phyloP scores from a whole-genome alignment of 2,113 vertebrate genomes.

The Archilochus colubris region DNA sequence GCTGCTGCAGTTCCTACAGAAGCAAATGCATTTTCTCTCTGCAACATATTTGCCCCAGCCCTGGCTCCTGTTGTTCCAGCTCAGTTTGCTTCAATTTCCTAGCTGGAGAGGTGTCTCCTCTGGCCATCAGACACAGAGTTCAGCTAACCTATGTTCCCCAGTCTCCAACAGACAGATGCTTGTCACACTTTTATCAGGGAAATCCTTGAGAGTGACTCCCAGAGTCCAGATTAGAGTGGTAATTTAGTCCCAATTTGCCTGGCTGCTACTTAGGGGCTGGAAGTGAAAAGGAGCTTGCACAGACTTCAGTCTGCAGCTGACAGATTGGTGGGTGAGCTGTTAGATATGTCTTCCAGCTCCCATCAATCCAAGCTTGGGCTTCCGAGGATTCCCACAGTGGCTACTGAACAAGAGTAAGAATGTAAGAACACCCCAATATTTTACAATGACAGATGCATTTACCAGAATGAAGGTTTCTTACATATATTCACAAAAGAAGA shows the following conservation, averaged over 20 bases:
- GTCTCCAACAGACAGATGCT: neutral
- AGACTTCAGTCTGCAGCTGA: neutral
- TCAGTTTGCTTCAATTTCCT: neutral
- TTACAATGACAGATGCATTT: neutral
- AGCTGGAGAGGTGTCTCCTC: neutral
- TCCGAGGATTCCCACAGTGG: neutral
- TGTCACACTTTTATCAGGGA: neutral
- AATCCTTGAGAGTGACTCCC: neutral
- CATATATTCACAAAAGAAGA: neutral
- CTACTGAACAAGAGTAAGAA: neutral
- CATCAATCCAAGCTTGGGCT: neutral
- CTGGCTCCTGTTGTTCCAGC: neutral
- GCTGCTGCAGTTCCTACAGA: neutral
- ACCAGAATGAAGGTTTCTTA: neutral
- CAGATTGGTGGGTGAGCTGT: neutral
- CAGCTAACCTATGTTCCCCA: neutral
- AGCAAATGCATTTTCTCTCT: neutral
- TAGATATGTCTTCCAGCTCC: neutral
- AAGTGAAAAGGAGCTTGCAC: neutral
- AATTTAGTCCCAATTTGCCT: neutral
- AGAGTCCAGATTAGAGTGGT: neutral
- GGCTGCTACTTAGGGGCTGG: neutral
- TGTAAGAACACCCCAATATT: neutral
- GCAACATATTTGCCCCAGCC: neutral
- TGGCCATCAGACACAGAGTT: neutral